Percentiles rank a stretch among this genome's conserved stretches.
phyloP scores from a whole-genome alignment of 1,140 invertebrate species.

The Microplitis demolitor region DNA sequence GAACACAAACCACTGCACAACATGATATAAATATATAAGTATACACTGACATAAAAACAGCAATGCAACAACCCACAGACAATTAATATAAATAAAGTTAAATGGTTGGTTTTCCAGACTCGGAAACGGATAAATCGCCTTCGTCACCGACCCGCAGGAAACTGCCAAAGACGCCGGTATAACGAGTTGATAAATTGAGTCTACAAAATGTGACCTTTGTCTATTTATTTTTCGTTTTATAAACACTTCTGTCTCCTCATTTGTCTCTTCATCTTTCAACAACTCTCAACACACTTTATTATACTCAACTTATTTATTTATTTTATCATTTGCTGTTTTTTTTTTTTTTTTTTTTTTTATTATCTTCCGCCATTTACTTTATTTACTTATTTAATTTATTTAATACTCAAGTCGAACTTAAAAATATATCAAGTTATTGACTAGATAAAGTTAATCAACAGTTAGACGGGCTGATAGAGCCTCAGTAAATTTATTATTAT shows the following conservation, averaged over 20 bases:
- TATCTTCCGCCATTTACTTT: slow-evolving; percentile 15
- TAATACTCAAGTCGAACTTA: too few species aligned
- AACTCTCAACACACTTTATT: slow-evolving; percentile 27
- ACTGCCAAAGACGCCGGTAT: slow-evolving; percentile 93
- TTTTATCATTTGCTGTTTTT: slow-evolving; percentile 39
- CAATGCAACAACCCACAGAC: too few species aligned
- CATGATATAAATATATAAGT: background rate
- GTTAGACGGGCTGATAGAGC: too few species aligned
- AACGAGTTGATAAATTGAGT: slow-evolving; percentile 65
- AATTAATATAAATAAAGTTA: background rate
- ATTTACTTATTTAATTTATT: slow-evolving; percentile 23
- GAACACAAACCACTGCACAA: background rate
- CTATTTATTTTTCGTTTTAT: slow-evolving; percentile 15
- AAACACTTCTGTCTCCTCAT: slow-evolving; percentile 7
- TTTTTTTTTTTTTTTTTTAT: slow-evolving; percentile 47
- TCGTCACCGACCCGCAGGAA: slow-evolving; percentile 87
- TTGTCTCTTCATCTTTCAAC: slow-evolving; percentile 35
- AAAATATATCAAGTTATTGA: too few species aligned
- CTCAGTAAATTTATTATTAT: too few species aligned
- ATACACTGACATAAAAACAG: too few species aligned
- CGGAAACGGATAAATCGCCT: slow-evolving; percentile 79
- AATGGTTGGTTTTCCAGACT: slow-evolving; percentile 66
- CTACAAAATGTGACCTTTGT: slow-evolving; percentile 55
- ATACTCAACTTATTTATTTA: too few species aligned
- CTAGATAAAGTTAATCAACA: too few species aligned